A percentile compares a stretch with the other conserved stretches of the same genome.
phyloP scores from a whole-genome alignment of 1,140 invertebrate species.

The Eumaeus atala region DNA sequence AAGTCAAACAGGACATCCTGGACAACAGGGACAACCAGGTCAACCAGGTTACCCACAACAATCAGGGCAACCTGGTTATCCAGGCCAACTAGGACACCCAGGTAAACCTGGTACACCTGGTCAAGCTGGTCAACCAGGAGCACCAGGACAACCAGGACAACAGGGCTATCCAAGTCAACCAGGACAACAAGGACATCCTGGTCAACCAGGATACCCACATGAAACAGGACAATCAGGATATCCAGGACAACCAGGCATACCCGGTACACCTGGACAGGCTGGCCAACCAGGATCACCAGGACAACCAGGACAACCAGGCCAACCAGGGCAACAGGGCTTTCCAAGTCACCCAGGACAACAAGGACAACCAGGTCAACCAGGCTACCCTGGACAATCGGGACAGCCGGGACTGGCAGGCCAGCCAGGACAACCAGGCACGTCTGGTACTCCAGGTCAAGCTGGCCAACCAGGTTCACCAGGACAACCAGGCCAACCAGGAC shows the following conservation, averaged over 20 bases:
- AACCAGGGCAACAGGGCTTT: conserved; percentile 20
- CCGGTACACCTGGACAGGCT: conserved; percentile 19
- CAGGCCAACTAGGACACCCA: conserved; percentile 19
- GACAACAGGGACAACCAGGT: too few relatives aligned
- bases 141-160: conserved; percentile 25
- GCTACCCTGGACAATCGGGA: conserved; percentile 23
- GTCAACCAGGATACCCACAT: conserved; percentile 22
- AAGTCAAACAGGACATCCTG: conserved; percentile 18
- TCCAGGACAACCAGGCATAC: conserved; percentile 19
- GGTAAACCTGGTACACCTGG: conserved; percentile 24
- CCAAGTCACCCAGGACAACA: conserved; percentile 19
- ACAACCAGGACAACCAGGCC: conserved; percentile 20
- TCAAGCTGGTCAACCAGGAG: conserved; percentile 17
- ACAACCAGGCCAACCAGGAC: conserved; percentile 22
- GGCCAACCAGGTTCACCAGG: conserved; percentile 17
- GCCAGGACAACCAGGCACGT: conserved; percentile 16
- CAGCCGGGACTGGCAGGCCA: conserved; percentile 22
- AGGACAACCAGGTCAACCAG: conserved; percentile 15
- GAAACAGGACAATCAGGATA: conserved; percentile 19
- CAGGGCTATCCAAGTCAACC: conserved; percentile 21
- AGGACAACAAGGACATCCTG: conserved; percentile 17
- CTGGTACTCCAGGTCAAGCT: background rate
- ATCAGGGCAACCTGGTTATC: conserved; percentile 12
- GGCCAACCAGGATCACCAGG: conserved; percentile 25
- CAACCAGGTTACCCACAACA: background rate